Evolutionary conservation across 2,797 vertebrate genomes (phyloP).

Genomic region (Pelodytes ibericus): DNA sequence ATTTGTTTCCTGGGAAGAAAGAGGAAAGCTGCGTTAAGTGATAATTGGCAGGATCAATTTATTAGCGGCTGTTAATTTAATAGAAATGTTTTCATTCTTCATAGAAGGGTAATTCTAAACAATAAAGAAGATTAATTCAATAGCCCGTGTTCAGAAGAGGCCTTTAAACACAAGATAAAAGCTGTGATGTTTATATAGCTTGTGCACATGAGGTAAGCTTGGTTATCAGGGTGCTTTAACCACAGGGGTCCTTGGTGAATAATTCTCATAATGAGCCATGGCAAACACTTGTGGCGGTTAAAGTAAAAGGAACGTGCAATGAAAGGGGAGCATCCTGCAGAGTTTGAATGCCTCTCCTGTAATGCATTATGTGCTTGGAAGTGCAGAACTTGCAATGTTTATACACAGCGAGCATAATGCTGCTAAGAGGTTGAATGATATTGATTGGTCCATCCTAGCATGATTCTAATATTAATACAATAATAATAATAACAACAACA

Average conservation of each 20-base stretch:
- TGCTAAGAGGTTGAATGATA: background rate
- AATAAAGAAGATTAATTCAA: conserved; percentile 35
- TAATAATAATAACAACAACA: no score
- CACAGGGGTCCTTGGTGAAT: background rate
- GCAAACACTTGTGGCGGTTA: conserved; percentile 37
- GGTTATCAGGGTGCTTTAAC: conserved; percentile 21
- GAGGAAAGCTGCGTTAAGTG: conserved; percentile 43
- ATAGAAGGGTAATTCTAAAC: conserved; percentile 14
- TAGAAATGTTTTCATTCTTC: conserved; percentile 28
- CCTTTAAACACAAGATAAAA: conserved; percentile 33
- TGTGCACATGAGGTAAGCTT: conserved; percentile 34
- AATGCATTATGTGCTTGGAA: background rate
- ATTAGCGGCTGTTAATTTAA: conserved; percentile 23
- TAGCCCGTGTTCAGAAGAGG: conserved; percentile 7
- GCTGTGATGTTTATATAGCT: conserved; percentile 30
- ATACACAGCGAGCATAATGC: background rate
- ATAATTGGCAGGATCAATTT: conserved; percentile 36
- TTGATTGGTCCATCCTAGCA: no score
- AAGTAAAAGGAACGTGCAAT: conserved; percentile 31
- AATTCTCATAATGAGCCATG: conserved; percentile 22
- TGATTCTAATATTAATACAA: no score
- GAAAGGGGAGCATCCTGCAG: background rate
- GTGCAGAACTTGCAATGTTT: conserved; percentile 6
- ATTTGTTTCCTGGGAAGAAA: conserved; percentile 36
- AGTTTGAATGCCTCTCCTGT: conserved; percentile 34